Base-by-base conservation (phyloP, 1,140 invertebrate genomes). In the Eupristina koningsbergeri region DNA sequence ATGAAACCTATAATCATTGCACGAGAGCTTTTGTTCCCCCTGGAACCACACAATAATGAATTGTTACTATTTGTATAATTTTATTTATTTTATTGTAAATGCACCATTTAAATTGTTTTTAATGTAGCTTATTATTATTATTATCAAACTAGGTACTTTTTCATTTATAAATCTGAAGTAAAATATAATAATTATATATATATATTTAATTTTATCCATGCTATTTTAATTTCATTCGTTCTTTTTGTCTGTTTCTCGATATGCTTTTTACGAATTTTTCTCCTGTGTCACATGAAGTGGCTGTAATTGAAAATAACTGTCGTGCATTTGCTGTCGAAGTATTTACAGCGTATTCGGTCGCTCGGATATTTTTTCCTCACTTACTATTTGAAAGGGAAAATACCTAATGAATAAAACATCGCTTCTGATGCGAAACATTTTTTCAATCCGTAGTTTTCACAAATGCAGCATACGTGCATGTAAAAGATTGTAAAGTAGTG, bases 261-360 rank as follows among this genome's bases (percentile, higher is more conserved):
- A 9, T n/a, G 34, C 64, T 47, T 47, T 73, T 29, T 50, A 41
- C 47, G 36, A 36, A 34, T 26, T 75, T 41, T 31, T 22, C 47
- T 22, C 47, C 29, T 63, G 11, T 63, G 36, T 50, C 76, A 45
- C 29, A 13, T 36, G 80, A 82, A 77, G 69, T 41, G 34, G 63
- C 81, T 77, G 73, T 83, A 83, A 83, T 83, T 83, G 81, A 77
- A 83, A 83, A 77, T 83, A 61, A 58, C 63, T 83, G 81, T 83
- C 36, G 74, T 34, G 26, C 73, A 67, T 36, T 29, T 17, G 63
- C n/a, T 58, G 45, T 29, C 61, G n/a, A 50, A 34, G 45, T 34
- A 53, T 71, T 31, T 31, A 61, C 39, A 29, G 22, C 36, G 74
- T 47, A 45, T 83, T 74, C 26, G 39, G 67, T 22, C 26, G 45